Base-by-base conservation (phyloP, 2,113 vertebrate genomes). In the Ovis canadensis region DNA sequence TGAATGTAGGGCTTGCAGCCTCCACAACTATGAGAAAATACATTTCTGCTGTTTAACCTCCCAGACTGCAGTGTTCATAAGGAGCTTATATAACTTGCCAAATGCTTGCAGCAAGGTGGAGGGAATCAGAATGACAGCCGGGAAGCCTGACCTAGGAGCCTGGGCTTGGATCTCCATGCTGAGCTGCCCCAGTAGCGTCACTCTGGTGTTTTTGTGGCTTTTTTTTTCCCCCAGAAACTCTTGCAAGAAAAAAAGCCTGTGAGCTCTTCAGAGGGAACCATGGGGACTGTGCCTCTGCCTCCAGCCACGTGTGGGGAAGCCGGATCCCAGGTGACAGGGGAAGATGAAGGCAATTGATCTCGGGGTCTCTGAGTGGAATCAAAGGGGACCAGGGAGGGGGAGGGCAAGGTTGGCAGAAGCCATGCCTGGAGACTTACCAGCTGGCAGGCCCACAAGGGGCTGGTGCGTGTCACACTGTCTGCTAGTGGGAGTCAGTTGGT, bases 271-370 rank as follows among this genome's bases (percentile, higher is more conserved):
- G 40, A 95, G 15, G 14, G 19, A 60, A 50, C 55, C n/a, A 1
- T 5, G 4, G 14, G 2, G 36, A 60, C 43, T 29, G 50, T 10
- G 19, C 8, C 82, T 60, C 5, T 0, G 16, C 8, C 33, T 11
- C 5, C 31, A 13, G 10, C 27, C 85, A 7, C 25, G 5, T 0
- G 0, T 1, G 40, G 0, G 40, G 12, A 78, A 52, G 59, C 54
- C 15, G 90, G 55, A 43, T 9, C 23, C 62, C n/a, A 7, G 19
- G 29, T 8, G 43, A 4, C 29, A 80, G 45, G 23, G 19, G 31
- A 59, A 64, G 40, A 31, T 3, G 12, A 43, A 31, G 48, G 13
- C 40, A 12, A 14, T 15, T 19, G 27, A 59, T 55, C 40, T 54
- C 55, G 1, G 21, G 62, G 5, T 8, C 23, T 71, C 45, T 15